These are phyloP conservation scores for Misgurnus mizolepis DNA, from an alignment of 2,113 vertebrate genomes.

Conservation along the genomic window DNA sequence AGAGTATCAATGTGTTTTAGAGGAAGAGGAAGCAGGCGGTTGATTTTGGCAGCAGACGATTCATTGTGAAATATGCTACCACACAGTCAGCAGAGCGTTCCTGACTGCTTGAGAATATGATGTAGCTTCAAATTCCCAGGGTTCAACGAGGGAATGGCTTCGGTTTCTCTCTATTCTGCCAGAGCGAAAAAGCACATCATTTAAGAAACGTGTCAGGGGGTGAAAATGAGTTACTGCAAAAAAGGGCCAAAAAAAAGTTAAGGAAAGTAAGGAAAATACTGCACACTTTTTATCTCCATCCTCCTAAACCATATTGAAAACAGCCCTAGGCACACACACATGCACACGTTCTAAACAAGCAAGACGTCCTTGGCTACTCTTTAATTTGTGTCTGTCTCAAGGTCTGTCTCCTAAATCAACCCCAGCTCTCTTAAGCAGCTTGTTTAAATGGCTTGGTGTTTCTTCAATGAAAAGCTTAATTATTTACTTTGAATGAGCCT, in stretches of 20 bases:
- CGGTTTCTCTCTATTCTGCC: slow-evolving; percentile 61
- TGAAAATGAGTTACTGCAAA: slow-evolving; percentile 53
- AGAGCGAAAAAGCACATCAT: slow-evolving; percentile 65
- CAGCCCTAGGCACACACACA: slow-evolving; percentile 2
- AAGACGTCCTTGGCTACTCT: slow-evolving; percentile 55
- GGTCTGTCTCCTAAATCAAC: slow-evolving; percentile 30
- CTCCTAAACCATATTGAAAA: background rate
- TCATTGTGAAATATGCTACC: slow-evolving; percentile 66
- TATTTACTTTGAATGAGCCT: slow-evolving; percentile 58
- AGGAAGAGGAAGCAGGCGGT: slow-evolving; percentile 64
- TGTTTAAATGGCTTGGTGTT: slow-evolving; percentile 50
- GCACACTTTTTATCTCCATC: slow-evolving; percentile 24
- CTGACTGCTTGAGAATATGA: slow-evolving; percentile 72
- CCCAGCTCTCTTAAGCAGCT: slow-evolving; percentile 39
- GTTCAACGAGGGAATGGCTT: slow-evolving; percentile 60
- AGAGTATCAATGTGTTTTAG: slow-evolving; percentile 47
- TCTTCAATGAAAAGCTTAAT: slow-evolving; percentile 56
- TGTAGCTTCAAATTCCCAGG: slow-evolving; percentile 68
- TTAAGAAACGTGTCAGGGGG: slow-evolving; percentile 64
- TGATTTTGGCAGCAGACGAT: slow-evolving; percentile 67
- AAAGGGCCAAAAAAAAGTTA: slow-evolving; percentile 40
- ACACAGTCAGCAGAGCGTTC: slow-evolving; percentile 55
- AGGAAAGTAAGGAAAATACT: slow-evolving; percentile 26
- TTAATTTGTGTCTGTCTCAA: slow-evolving; percentile 48
- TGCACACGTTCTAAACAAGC: slow-evolving; percentile 31